Conservation (phyloP, 2,113 vertebrate species). For the Phalacrocorax carbo region DNA sequence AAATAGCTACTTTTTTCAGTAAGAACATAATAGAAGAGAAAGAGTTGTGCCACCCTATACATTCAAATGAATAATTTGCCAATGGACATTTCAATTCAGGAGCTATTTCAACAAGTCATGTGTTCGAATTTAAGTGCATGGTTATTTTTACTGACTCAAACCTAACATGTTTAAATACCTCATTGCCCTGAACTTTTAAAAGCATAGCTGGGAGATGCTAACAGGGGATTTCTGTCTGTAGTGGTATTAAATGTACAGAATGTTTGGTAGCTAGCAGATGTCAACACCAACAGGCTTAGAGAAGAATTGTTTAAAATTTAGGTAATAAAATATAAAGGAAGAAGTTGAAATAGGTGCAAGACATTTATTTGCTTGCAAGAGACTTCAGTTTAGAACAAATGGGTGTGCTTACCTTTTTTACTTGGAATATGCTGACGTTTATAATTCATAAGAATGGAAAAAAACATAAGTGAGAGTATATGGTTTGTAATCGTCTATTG, state of each 20-base stretch:
- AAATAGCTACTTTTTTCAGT: background rate
- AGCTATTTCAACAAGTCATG: background rate
- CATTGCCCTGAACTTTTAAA: background rate
- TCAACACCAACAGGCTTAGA: background rate
- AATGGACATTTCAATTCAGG: background rate
- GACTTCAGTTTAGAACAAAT: background rate
- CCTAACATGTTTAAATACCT: background rate
- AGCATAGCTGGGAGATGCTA: background rate
- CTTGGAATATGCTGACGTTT: background rate
- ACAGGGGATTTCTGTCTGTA: background rate
- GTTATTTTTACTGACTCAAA: background rate
- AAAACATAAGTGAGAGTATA: background rate
- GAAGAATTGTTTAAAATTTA: background rate
- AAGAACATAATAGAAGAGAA: background rate
- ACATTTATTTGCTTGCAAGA: background rate
- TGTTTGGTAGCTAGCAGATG: background rate
- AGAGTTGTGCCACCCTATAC: background rate
- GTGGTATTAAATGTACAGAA: background rate
- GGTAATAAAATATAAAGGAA: background rate
- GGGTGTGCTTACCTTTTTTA: background rate
- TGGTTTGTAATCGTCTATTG: background rate
- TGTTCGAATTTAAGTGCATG: background rate
- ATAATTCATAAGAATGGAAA: background rate
- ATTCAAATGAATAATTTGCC: background rate
- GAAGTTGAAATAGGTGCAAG: background rate